These are phyloP conservation scores for Samia ricini DNA, from an alignment of 1,140 invertebrate genomes.

Conservation along the genomic window DNA sequence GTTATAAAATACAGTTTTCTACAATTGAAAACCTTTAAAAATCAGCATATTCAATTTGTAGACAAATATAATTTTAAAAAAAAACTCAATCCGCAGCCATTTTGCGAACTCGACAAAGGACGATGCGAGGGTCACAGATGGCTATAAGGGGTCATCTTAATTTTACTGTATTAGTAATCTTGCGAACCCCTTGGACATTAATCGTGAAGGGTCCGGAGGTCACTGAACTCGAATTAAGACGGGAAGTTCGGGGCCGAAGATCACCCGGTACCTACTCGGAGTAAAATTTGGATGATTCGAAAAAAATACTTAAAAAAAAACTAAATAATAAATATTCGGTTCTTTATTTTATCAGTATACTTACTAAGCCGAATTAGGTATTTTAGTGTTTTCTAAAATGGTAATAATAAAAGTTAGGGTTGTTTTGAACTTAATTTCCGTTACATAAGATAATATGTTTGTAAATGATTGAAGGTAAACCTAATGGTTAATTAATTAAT, in stretches of 20 bases:
- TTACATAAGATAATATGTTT: too few species aligned
- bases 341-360: too few species aligned
- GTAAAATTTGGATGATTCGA: neutral
- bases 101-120: slow-evolving; percentile 21
- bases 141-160: slow-evolving; percentile 64
- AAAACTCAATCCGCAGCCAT: slow-evolving; percentile 22
- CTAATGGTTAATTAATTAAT: too few species aligned
- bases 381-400: too few species aligned
- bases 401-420: too few species aligned
- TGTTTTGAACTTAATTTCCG: too few species aligned
- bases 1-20: too few species aligned
- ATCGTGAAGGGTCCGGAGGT: slow-evolving; percentile 62
- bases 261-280: slow-evolving; percentile 32
- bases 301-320: slow-evolving; percentile 3
- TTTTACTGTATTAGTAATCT: slow-evolving; percentile 67
- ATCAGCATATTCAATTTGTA: too few species aligned
- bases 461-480: too few species aligned
- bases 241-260: slow-evolving; percentile 49
- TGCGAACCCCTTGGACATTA: slow-evolving; percentile 62
- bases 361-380: too few species aligned
- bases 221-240: slow-evolving; percentile 64
- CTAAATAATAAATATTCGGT: neutral
- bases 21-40: too few species aligned
- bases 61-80: neutral
- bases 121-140: slow-evolving; percentile 43